Evolutionary conservation across 2,888 invertebrate species (phyloP).

Genomic region (Chaetogeoica ovagalla): DNA sequence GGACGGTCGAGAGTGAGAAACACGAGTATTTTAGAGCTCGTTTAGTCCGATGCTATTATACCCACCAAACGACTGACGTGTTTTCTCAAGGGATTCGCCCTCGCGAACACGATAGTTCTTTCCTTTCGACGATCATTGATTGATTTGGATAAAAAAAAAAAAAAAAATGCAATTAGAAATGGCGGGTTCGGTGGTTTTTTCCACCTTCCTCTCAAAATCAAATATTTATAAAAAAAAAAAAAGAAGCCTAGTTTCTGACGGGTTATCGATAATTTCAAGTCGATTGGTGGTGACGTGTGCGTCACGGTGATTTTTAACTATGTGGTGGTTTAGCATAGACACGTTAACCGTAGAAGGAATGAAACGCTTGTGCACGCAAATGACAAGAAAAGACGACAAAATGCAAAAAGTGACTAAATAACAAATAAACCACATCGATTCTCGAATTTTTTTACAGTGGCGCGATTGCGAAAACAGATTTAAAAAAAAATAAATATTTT

Average conservation of each 20-base stretch:
- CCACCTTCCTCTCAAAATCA: neutral
- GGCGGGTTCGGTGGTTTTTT: neutral
- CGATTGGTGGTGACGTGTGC: too few species aligned
- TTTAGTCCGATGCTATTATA: constrained; percentile 30
- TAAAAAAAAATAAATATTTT: too few species aligned
- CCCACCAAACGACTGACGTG: constrained; percentile 16
- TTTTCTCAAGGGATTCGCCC: constrained; percentile 22
- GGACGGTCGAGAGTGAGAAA: neutral
- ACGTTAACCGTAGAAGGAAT: too few species aligned
- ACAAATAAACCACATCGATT: too few species aligned
- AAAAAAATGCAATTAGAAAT: constrained; percentile 29
- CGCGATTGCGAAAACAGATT: too few species aligned
- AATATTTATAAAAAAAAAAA: neutral
- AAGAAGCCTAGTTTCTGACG: neutral
- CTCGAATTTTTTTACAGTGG: too few species aligned
- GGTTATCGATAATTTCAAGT: constrained; percentile 13
- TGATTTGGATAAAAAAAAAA: constrained; percentile 12
- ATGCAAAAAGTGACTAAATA: too few species aligned
- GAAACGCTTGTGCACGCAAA: too few species aligned
- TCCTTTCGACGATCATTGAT: constrained; percentile 14
- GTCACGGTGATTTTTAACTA: neutral
- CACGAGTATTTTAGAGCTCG: constrained; percentile 35
- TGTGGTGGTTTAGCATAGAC: too few species aligned
- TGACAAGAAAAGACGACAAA: too few species aligned
- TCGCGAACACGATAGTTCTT: neutral